Conservation (phyloP, 2,888 invertebrate species). For the Chironomus tentans region DNA sequence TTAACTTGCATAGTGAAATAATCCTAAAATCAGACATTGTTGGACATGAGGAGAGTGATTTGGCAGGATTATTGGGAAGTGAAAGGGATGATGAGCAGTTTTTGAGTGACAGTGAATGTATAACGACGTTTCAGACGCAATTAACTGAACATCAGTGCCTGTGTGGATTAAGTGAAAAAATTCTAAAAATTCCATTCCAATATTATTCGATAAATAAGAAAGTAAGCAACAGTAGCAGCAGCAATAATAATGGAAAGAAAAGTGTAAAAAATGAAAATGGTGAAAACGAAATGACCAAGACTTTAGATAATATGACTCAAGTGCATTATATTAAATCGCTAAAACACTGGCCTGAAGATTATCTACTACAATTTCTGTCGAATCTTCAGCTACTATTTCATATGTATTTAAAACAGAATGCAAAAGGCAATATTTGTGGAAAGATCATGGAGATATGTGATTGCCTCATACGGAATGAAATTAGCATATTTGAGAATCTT, state of each 20-base stretch:
- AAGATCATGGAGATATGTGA: slow-evolving; percentile 72
- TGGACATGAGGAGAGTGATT: slow-evolving; percentile 29
- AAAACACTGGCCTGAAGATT: slow-evolving; percentile 51
- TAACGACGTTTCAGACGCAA: slow-evolving; percentile 39
- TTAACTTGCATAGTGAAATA: slow-evolving; percentile 8
- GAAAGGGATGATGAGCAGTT: slow-evolving; percentile 46
- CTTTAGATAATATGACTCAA: not conserved
- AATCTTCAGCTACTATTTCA: slow-evolving; percentile 76
- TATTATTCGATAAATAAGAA: slow-evolving; percentile 1
- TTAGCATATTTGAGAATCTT: slow-evolving; percentile 75
- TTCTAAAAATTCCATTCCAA: slow-evolving; percentile 62
- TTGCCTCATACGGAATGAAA: slow-evolving; percentile 67
- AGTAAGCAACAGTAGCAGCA: not conserved
- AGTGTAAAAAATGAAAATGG: not conserved
- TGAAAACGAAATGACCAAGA: not conserved
- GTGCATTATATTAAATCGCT: slow-evolving; percentile 21
- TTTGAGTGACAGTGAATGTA: slow-evolving; percentile 35
- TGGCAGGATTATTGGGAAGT: slow-evolving; percentile 28
- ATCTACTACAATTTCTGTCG: slow-evolving; percentile 68
- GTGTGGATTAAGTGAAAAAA: slow-evolving; percentile 63
- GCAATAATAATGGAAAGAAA: not conserved
- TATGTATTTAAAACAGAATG: slow-evolving; percentile 74
- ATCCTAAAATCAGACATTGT: not conserved
- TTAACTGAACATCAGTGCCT: slow-evolving; percentile 64
- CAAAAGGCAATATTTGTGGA: slow-evolving; percentile 71